phyloP scores from a whole-genome alignment of 2,113 vertebrate genomes.

The Vanacampus margaritifer region DNA sequence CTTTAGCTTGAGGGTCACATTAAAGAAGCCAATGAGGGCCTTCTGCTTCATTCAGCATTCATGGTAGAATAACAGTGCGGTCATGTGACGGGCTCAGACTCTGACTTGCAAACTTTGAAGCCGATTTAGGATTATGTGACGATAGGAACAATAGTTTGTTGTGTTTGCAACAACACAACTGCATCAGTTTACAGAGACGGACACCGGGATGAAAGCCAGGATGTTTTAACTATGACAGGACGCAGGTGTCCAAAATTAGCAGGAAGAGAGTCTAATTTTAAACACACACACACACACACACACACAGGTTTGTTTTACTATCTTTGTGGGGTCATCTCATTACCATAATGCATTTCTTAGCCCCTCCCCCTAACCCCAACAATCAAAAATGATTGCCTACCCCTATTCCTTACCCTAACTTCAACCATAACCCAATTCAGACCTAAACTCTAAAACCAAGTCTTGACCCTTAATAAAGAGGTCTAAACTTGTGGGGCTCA shows the following conservation, averaged over 20 bases:
- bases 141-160: conserved; percentile 23
- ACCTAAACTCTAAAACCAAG: too few relatives aligned
- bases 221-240: conserved; percentile 62
- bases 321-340: too few relatives aligned
- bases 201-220: conserved; percentile 41
- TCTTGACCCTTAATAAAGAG: too few relatives aligned
- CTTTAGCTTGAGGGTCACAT: background rate
- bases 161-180: conserved; percentile 8
- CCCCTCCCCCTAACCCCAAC: too few relatives aligned
- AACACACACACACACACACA: conserved; percentile 4
- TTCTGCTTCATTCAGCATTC: background rate
- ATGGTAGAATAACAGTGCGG: background rate
- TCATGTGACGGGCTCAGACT: background rate
- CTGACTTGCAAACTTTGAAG: background rate
- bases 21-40: background rate
- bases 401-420: too few relatives aligned
- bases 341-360: too few relatives aligned
- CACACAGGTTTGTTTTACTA: too few relatives aligned
- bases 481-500: too few relatives aligned
- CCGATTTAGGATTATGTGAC: conserved; percentile 15
- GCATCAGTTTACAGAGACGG: conserved; percentile 45
- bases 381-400: too few relatives aligned
- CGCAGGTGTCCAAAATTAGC: conserved; percentile 60
- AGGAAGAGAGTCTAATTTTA: conserved; percentile 61
- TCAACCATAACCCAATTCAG: too few relatives aligned